phyloP scores from a whole-genome alignment of 2,888 invertebrate genomes.

The Euclidia mi region DNA sequence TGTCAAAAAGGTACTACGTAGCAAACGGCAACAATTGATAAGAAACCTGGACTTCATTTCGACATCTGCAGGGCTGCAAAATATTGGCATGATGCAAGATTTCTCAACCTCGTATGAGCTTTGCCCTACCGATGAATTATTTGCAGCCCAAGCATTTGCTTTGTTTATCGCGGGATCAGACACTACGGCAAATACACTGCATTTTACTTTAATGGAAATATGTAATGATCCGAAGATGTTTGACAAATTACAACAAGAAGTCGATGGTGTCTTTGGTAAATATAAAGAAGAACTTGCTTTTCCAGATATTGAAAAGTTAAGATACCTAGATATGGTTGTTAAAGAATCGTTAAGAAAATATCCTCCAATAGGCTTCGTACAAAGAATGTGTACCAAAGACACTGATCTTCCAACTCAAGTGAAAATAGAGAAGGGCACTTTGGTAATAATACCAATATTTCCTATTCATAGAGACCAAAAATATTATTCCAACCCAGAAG shows the following conservation, averaged over 20 bases:
- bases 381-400: slow-evolving; percentile 68
- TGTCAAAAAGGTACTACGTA: slow-evolving; percentile 67
- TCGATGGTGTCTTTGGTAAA: slow-evolving; percentile 67
- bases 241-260: slow-evolving; percentile 73
- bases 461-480: slow-evolving; percentile 75
- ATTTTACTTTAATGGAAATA: slow-evolving; percentile 74
- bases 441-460: slow-evolving; percentile 65
- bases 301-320: slow-evolving; percentile 68
- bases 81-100: slow-evolving; percentile 67
- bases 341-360: slow-evolving; percentile 74
- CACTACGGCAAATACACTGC: slow-evolving; percentile 77
- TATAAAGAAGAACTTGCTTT: slow-evolving; percentile 65
- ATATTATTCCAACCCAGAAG: slow-evolving; percentile 74
- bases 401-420: slow-evolving; percentile 63
- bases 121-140: slow-evolving; percentile 67
- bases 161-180: slow-evolving; percentile 85
- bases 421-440: slow-evolving; percentile 61
- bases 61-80: slow-evolving; percentile 72
- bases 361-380: slow-evolving; percentile 72
- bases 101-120: slow-evolving; percentile 63
- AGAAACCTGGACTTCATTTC: slow-evolving; percentile 74
- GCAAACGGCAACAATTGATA: slow-evolving; percentile 51
- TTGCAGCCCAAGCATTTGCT: slow-evolving; percentile 83
- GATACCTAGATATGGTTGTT: slow-evolving; percentile 78
- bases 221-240: slow-evolving; percentile 74